Evolutionary conservation across 2,888 invertebrate species (phyloP).

Genomic region (Mythimna ferrago): DNA sequence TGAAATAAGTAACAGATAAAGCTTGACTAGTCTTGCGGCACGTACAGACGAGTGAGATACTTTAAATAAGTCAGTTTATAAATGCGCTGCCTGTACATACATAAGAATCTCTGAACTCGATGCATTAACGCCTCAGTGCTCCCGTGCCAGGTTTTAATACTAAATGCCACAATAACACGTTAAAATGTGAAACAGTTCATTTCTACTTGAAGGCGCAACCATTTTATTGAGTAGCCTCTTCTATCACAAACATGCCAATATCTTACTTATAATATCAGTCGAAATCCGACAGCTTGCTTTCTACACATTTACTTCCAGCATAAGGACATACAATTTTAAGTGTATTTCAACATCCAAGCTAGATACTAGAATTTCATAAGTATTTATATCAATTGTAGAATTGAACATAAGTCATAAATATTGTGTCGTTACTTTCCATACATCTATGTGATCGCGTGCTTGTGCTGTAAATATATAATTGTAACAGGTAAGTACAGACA

Average conservation of each 20-base stretch:
- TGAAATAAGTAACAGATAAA: slow-evolving; percentile 44
- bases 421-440: slow-evolving; percentile 22
- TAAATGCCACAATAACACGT: slow-evolving; percentile 79
- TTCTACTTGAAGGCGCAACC: slow-evolving; percentile 64
- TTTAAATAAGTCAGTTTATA: slow-evolving; percentile 28
- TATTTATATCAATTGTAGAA: slow-evolving; percentile 24
- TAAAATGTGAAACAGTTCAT: slow-evolving; percentile 67
- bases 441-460: slow-evolving; percentile 43
- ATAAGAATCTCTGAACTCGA: slow-evolving; percentile 55
- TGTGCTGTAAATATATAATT: slow-evolving; percentile 32
- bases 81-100: slow-evolving; percentile 45
- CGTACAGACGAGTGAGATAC: slow-evolving; percentile 43
- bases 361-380: slow-evolving; percentile 30
- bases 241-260: slow-evolving; percentile 77
- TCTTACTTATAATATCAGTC: slow-evolving; percentile 75
- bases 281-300: slow-evolving; percentile 67
- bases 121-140: slow-evolving; percentile 61
- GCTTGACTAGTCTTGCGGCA: slow-evolving; percentile 69
- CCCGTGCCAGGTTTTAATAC: slow-evolving; percentile 74
- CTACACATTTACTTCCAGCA: slow-evolving; percentile 36
- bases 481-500: slow-evolving; percentile 35
- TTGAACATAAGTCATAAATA: slow-evolving; percentile 30
- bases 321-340: slow-evolving; percentile 7
- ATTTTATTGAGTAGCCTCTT: slow-evolving; percentile 66
- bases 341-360: slow-evolving; percentile 16